phyloP scores from a whole-genome alignment of 2,113 vertebrate genomes.

The Poeciliopsis retropinna region DNA sequence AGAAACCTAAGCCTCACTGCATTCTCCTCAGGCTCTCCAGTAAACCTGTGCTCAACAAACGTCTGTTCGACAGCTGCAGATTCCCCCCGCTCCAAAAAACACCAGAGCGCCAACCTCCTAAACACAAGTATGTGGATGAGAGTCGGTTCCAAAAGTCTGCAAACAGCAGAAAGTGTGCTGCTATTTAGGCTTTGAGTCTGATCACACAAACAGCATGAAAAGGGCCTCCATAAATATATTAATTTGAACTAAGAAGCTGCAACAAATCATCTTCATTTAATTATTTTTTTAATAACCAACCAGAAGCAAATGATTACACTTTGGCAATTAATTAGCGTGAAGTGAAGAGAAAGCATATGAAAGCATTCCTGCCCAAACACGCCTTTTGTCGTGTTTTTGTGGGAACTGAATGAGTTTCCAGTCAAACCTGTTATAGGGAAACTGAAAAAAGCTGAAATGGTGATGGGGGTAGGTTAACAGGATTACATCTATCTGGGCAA shows the following conservation, averaged over 20 bases:
- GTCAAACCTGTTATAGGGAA: conserved; percentile 64
- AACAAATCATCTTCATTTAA: conserved; percentile 16
- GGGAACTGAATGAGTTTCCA: conserved; percentile 48
- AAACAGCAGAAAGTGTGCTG: conserved; percentile 49
- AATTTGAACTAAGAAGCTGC: neutral
- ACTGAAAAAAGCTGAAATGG: conserved; percentile 19
- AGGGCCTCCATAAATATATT: neutral
- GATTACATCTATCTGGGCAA: neutral
- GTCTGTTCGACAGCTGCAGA: conserved; percentile 74
- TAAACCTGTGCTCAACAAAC: conserved; percentile 54
- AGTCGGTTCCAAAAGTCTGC: conserved; percentile 57
- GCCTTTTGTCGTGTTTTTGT: conserved; percentile 38
- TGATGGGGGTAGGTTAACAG: conserved; percentile 6
- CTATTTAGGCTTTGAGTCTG: conserved; percentile 38
- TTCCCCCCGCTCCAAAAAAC: conserved; percentile 51
- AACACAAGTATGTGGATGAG: conserved; percentile 65
- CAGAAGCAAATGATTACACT: conserved; percentile 26
- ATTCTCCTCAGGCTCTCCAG: conserved; percentile 50
- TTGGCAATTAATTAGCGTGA: conserved; percentile 56
- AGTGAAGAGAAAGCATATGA: conserved; percentile 33
- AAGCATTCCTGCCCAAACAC: conserved; percentile 55
- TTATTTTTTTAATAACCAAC: too few species aligned
- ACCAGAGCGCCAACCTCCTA: conserved; percentile 53
- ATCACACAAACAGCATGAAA: conserved; percentile 16
- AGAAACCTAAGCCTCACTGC: conserved; percentile 66